A percentile compares a stretch with the other conserved stretches of the same genome.
phyloP scores from a whole-genome alignment of 2,888 invertebrate genomes.

The Polyommatus icarus region DNA sequence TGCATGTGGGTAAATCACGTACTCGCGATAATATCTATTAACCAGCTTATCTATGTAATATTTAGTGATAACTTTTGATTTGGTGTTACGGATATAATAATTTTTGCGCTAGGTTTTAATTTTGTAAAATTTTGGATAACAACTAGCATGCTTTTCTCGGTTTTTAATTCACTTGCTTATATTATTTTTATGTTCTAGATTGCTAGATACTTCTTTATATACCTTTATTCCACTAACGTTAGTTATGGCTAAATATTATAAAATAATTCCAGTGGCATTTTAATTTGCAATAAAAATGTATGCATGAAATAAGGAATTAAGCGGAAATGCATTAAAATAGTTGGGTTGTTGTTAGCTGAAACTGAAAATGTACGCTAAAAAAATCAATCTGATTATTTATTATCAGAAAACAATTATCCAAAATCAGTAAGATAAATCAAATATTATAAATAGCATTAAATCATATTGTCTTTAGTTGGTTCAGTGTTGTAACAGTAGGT shows the following conservation, averaged over 20 bases:
- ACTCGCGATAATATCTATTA: constrained; percentile 12
- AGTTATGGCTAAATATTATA: no score
- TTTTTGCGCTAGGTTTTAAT: neutral
- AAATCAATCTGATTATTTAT: neutral
- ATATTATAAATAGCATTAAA: neutral
- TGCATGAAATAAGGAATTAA: no score
- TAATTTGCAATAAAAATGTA: neutral
- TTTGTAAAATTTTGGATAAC: neutral
- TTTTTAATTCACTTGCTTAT: no score
- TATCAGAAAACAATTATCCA: neutral
- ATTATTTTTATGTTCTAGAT: no score
- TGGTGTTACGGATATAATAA: neutral
- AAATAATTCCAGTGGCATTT: no score
- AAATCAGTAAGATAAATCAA: neutral
- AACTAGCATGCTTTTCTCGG: neutral
- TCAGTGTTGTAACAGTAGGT: neutral
- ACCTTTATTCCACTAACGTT: no score
- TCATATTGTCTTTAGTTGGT: neutral
- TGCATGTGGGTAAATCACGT: neutral
- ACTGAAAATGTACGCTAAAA: neutral
- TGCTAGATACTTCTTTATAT: no score
- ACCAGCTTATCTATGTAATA: neutral
- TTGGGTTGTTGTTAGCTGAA: neutral
- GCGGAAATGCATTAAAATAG: no score
- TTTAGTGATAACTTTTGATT: neutral